Evolutionary conservation across 2,113 vertebrate genomes (phyloP).

Genomic region (Pteropus alecto): DNA sequence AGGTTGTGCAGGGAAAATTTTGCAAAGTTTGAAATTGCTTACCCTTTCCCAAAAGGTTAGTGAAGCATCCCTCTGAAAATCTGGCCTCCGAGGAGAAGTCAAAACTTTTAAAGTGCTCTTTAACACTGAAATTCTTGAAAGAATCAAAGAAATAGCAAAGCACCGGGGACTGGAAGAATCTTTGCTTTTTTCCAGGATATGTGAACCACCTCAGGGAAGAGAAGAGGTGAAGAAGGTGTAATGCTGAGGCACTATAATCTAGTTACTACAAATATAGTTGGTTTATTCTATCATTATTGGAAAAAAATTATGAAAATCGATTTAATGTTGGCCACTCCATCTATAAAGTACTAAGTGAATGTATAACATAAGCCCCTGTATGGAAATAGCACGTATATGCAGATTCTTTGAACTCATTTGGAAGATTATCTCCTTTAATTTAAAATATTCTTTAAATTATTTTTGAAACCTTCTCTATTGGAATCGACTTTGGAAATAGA

Average conservation of each 20-base stretch:
- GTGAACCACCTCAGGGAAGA: background rate
- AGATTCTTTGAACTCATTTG: constrained; percentile 45
- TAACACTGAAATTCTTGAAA: background rate
- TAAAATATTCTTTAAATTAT: constrained; percentile 13
- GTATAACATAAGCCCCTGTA: background rate
- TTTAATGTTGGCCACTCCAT: background rate
- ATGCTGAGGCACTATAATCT: background rate
- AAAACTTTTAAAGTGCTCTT: constrained; percentile 15
- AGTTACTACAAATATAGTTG: background rate
- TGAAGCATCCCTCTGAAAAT: background rate
- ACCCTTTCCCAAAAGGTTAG: constrained; percentile 30
- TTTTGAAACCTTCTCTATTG: background rate
- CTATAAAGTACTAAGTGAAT: background rate
- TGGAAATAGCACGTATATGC: background rate
- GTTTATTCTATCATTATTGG: background rate
- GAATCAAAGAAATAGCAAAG: background rate
- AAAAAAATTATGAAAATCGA: constrained; percentile 32
- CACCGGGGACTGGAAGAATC: background rate
- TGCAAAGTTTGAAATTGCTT: constrained; percentile 44
- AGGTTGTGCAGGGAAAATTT: constrained; percentile 43
- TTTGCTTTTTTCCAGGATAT: background rate
- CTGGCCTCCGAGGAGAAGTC: constrained; percentile 1
- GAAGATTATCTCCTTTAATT: constrained; percentile 22
- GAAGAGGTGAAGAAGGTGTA: background rate
- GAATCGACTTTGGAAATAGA: constrained; percentile 40